Conservation (phyloP, 2,797 vertebrate species). For the Cyclopterus lumpus region DNA sequence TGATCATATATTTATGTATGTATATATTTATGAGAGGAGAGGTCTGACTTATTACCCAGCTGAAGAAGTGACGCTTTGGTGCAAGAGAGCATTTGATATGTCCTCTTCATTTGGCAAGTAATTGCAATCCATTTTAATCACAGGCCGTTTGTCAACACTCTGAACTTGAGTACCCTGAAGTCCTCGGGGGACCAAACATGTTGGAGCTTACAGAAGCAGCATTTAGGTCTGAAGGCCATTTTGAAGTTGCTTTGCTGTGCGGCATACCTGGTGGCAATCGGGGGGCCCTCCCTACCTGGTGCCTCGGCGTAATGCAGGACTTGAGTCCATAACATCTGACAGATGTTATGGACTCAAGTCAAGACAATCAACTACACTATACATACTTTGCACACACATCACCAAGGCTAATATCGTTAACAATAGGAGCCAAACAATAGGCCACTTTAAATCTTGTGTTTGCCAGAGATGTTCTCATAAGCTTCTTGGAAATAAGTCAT, state of each 20-base stretch:
- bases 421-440: no score
- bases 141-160: conserved; percentile 32
- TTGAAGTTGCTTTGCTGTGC: neutral
- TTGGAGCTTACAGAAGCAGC: conserved; percentile 7
- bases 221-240: conserved; percentile 32
- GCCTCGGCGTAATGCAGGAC: neutral
- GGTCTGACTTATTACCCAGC: conserved; percentile 11
- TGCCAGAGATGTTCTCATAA: neutral
- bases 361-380: neutral
- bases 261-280: neutral
- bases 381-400: neutral
- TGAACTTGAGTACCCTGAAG: conserved; percentile 35
- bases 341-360: neutral
- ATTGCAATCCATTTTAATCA: conserved; percentile 44
- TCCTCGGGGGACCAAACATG: conserved; percentile 44
- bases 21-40: conserved; percentile 20
- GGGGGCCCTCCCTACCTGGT: neutral
- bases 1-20: conserved; percentile 10
- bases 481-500: neutral
- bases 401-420: neutral
- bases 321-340: no score
- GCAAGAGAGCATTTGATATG: conserved; percentile 27
- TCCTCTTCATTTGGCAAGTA: conserved; percentile 50
- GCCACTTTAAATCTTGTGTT: neutral
- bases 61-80: conserved; percentile 25